Evolutionary conservation across 2,797 vertebrate species (phyloP).

Genomic region (Oreonectes daqikongensis): DNA sequence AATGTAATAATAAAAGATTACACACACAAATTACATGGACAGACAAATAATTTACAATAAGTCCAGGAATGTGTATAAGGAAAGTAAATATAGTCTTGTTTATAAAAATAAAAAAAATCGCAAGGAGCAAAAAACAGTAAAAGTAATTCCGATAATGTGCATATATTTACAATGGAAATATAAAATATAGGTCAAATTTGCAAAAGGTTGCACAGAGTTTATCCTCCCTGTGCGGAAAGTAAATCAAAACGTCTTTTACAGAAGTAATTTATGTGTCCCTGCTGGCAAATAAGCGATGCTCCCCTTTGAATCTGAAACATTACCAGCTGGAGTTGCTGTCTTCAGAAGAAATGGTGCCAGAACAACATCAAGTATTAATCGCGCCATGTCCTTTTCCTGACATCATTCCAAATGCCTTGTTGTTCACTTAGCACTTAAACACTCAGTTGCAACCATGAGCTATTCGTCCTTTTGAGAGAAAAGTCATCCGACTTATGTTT

Average conservation of each 20-base stretch:
- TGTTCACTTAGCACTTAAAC: slow-evolving; percentile 36
- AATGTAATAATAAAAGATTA: too few relatives aligned
- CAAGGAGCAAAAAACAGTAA: neutral
- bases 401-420: slow-evolving; percentile 33
- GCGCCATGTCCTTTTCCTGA: slow-evolving; percentile 44
- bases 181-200: slow-evolving; percentile 61
- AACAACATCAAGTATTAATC: slow-evolving; percentile 51
- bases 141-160: slow-evolving; percentile 20
- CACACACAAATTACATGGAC: too few relatives aligned
- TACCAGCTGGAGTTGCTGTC: slow-evolving; percentile 68
- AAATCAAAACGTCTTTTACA: slow-evolving; percentile 69
- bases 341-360: slow-evolving; percentile 68
- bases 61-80: too few relatives aligned
- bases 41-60: neutral
- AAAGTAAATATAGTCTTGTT: neutral
- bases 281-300: slow-evolving; percentile 67
- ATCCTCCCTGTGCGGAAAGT: slow-evolving; percentile 62
- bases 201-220: slow-evolving; percentile 65
- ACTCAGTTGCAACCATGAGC: slow-evolving; percentile 21
- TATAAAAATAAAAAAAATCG: neutral
- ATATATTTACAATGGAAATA: slow-evolving; percentile 50
- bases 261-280: slow-evolving; percentile 75
- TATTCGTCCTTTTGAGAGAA: slow-evolving; percentile 12
- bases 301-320: slow-evolving; percentile 65
- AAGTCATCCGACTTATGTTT: slow-evolving; percentile 33